Base-by-base conservation (phyloP, 2,797 vertebrate species). In the Furcifer pardalis region DNA sequence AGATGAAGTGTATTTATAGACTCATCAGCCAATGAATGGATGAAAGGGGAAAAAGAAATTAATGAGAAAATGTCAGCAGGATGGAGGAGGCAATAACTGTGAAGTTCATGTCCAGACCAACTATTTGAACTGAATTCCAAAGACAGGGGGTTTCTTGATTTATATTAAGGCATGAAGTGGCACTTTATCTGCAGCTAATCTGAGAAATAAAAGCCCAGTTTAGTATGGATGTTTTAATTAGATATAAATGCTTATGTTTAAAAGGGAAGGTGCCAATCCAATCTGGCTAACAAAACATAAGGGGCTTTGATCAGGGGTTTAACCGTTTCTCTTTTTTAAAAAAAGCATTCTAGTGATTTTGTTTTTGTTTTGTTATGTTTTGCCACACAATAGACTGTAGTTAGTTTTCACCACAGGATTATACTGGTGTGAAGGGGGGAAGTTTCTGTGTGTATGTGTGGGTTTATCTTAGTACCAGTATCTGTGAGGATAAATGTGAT, bases 1-100 rank as follows among this genome's bases (percentile, higher is more conserved):
- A 96, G 95, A 95, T 96, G 95, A 96, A 94, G 87, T 88, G 82
- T 95, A 95, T 96, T 96, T 95, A 95, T 94, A 95, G 94, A 93
- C 76, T 94, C 94, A 96, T 96, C 94, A 94, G 92, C 93, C 95
- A 95, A 95, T 94, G 94, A 94, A 94, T 92, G 94, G 94, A 95
- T 95, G 93, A 96, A 96, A 95, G 88, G 77, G n/a, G 83, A 91
- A 93, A 94, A 94, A 96, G 59, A 93, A 95, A 95, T 95, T 95
- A 96, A 95, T 94, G 92, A 91, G 92, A 83, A 95, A 94, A 95
- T 94, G 89, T 95, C 93, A 95, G 93, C 92, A 94, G 93, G 87
- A 91, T 83, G 92, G 92, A 96, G 85, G 86, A 95, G 87, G 88
- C 82, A 93, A 88, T 90, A 82, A 84, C 83, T 92, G 86, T 37